These are phyloP conservation scores for Microtus richardsoni DNA, from an alignment of 2,113 vertebrate genomes.

Conservation along the genomic window DNA sequence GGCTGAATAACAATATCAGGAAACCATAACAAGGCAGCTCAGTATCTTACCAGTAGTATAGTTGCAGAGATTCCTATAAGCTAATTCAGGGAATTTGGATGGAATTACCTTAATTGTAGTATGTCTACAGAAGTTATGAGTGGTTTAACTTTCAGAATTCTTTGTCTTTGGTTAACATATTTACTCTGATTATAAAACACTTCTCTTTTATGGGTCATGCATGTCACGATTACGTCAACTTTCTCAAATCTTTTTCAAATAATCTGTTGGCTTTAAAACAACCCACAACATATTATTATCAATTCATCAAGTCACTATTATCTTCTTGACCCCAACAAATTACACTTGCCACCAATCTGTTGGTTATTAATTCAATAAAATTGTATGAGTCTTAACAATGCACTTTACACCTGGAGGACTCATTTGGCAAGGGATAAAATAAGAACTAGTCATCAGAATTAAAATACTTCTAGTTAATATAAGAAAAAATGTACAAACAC, in stretches of 20 bases:
- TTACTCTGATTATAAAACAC: neutral
- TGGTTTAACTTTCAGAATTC: neutral
- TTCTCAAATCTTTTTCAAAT: neutral
- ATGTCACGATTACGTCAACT: neutral
- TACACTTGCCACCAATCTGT: neutral
- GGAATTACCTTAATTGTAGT: neutral
- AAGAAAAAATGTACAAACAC: neutral
- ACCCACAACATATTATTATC: neutral
- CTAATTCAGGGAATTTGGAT: neutral
- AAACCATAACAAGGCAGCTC: neutral
- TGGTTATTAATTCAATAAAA: conserved; percentile 40
- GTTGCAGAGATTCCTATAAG: neutral
- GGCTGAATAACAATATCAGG: neutral
- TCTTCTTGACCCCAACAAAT: neutral
- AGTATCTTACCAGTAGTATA: neutral
- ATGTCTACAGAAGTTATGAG: neutral
- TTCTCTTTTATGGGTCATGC: neutral
- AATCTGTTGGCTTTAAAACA: neutral
- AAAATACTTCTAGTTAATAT: neutral
- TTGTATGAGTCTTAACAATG: neutral
- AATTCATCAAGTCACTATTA: neutral
- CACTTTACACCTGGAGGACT: neutral
- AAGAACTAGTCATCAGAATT: neutral
- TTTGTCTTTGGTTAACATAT: neutral
- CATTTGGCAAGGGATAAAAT: conserved; percentile 8